These are phyloP conservation scores for Eriosoma lanigerum DNA, from an alignment of 1,140 invertebrate species.

Conservation along the genomic window DNA sequence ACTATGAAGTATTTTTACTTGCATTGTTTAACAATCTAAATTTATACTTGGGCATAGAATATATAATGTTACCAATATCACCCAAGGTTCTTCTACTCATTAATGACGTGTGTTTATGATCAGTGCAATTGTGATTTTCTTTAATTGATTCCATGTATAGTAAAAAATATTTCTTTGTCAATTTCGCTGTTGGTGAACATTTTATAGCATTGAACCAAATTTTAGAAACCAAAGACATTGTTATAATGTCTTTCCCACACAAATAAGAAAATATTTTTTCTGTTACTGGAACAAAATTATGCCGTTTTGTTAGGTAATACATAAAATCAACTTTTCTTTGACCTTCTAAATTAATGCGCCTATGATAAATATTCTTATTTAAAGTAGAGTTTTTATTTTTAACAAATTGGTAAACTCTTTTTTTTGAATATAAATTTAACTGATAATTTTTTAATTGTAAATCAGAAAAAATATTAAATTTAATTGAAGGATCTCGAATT, in stretches of 20 bases:
- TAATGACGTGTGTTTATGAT: too few relatives aligned
- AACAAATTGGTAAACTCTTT: background rate
- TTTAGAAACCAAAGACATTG: conserved; percentile 26
- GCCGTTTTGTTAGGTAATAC: conserved; percentile 6
- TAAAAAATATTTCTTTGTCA: background rate
- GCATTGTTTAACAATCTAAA: too few relatives aligned
- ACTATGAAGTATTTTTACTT: too few relatives aligned
- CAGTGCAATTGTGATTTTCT: background rate
- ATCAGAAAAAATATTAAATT: background rate
- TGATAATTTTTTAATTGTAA: background rate
- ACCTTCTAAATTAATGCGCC: background rate
- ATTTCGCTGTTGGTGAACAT: background rate
- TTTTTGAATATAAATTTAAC: background rate
- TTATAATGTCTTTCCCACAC: background rate
- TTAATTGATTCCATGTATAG: background rate
- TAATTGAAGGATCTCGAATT: background rate
- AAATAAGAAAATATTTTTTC: conserved; percentile 28
- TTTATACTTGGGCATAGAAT: too few relatives aligned
- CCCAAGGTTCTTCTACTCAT: background rate
- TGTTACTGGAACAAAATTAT: conserved; percentile 10
- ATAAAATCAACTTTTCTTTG: conserved; percentile 23
- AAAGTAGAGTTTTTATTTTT: background rate
- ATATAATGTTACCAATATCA: conserved; percentile 14
- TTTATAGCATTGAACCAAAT: background rate
- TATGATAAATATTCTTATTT: background rate